phyloP scores from a whole-genome alignment of 2,797 vertebrate species.

The Artibeus jamaicensis region DNA sequence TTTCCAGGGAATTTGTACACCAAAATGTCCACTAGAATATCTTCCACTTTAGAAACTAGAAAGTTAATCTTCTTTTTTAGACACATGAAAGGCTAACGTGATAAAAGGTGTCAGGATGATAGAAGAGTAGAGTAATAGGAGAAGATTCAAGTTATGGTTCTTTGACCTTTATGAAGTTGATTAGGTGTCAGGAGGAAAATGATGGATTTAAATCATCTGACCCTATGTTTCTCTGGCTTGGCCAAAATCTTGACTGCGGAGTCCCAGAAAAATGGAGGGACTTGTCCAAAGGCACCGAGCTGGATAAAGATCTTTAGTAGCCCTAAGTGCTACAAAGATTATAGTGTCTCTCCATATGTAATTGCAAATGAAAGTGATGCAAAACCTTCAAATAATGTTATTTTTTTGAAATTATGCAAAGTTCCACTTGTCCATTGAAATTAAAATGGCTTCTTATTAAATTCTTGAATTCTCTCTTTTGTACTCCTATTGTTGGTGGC shows the following conservation, averaged over 20 bases:
- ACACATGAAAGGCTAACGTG: neutral
- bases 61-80: conserved; percentile 43
- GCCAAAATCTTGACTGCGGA: neutral
- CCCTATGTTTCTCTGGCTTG: neutral
- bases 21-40: conserved; percentile 64
- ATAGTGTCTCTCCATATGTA: neutral
- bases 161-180: conserved; percentile 19
- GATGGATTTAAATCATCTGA: neutral
- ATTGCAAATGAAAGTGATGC: conserved; percentile 32
- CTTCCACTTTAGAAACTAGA: conserved; percentile 41
- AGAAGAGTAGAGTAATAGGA: neutral
- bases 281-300: neutral
- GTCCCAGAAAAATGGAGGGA: conserved; percentile 5
- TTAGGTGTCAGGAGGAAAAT: neutral
- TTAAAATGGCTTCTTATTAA: conserved; percentile 33
- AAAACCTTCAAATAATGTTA: neutral
- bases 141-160: conserved; percentile 15
- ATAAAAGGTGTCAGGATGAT: neutral
- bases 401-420: conserved; percentile 3
- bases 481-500: neutral
- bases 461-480: neutral
- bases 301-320: neutral
- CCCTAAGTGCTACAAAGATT: neutral
- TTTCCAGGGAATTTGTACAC: conserved; percentile 53
- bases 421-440: conserved; percentile 14